phyloP scores from a whole-genome alignment of 2,888 invertebrate genomes.

The Enchytraeus crypticus region DNA sequence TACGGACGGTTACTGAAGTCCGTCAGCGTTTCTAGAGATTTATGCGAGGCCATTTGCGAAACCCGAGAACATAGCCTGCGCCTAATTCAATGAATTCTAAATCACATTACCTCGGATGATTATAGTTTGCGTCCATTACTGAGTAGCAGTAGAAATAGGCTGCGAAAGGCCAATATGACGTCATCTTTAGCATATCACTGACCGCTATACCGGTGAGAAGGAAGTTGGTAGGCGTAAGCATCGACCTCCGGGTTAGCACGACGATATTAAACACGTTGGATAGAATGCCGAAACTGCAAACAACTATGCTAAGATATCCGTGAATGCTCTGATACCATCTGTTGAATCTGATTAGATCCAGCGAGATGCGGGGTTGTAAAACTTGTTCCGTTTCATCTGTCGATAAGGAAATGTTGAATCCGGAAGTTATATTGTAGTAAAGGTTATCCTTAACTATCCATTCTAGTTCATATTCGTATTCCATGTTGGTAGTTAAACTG shows the following conservation, averaged over 20 bases:
- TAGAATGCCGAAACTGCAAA: conserved; percentile 81
- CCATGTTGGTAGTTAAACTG: no score
- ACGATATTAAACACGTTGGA: conserved; percentile 86
- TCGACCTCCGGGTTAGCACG: conserved; percentile 70
- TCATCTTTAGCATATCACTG: conserved; percentile 78
- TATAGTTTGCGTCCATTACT: background rate
- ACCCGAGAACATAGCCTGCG: no score
- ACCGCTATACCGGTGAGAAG: conserved; percentile 76
- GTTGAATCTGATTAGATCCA: conserved; percentile 30
- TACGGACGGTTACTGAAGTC: no score
- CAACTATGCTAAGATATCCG: conserved; percentile 73
- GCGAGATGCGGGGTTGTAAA: no score
- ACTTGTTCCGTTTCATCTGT: no score
- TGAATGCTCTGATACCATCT: conserved; percentile 54
- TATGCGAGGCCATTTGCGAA: no score
- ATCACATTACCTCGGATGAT: conserved; percentile 32
- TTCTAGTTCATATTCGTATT: no score
- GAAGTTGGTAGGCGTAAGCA: conserved; percentile 82
- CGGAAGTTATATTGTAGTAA: background rate
- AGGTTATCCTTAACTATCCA: background rate
- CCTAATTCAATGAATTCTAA: no score
- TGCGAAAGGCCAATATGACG: conserved; percentile 65
- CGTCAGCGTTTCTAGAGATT: no score
- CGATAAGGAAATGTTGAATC: no score
- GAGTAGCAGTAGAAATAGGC: conserved; percentile 25